Evolutionary conservation across 2,888 invertebrate species (phyloP).

Genomic region (Amphipyra tragopoginis): DNA sequence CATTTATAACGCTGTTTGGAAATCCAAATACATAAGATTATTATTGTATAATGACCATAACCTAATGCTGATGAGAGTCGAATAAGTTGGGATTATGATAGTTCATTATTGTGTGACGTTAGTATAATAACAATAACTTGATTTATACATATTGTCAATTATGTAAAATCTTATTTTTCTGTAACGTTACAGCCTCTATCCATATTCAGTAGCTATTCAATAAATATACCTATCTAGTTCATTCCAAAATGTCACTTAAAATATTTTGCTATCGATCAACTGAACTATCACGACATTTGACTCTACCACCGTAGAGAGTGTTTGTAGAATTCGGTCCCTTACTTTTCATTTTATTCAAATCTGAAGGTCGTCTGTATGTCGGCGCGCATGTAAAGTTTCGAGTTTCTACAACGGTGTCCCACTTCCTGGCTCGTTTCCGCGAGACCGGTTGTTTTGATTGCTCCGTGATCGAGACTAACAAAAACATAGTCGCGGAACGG

Average conservation of each 20-base stretch:
- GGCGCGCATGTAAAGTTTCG: constrained; percentile 69
- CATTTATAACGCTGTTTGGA: constrained; percentile 33
- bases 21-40: constrained; percentile 35
- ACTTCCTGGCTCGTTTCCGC: constrained; percentile 77
- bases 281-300: constrained; percentile 40
- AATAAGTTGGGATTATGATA: background rate
- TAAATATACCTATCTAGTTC: too few species aligned
- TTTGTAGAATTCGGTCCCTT: constrained; percentile 52
- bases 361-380: constrained; percentile 78
- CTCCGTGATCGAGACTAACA: constrained; percentile 70
- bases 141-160: background rate
- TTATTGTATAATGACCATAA: constrained; percentile 41
- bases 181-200: background rate
- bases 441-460: constrained; percentile 79
- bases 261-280: constrained; percentile 18
- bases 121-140: too few species aligned
- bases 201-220: background rate
- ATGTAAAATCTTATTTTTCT: background rate
- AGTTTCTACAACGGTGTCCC: constrained; percentile 81
- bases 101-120: constrained; percentile 1
- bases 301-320: constrained; percentile 25
- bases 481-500: constrained; percentile 73
- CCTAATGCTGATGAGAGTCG: constrained; percentile 9
- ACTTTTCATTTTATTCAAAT: constrained; percentile 74
- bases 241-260: background rate